Conservation (phyloP, 2,113 vertebrate genomes). For the Gnathonemus echidnorhynchus region DNA sequence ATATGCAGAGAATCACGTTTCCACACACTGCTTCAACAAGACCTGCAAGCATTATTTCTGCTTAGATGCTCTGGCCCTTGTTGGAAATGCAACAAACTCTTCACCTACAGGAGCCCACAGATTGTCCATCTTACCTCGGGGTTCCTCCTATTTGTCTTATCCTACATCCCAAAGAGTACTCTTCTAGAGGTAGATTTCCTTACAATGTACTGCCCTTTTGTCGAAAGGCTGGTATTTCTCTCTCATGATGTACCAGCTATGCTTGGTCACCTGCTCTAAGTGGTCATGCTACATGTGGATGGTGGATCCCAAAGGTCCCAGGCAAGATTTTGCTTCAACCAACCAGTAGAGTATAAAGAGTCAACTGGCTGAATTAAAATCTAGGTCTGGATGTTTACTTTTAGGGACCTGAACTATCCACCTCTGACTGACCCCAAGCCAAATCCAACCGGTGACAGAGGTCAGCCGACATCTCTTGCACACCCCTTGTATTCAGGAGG, state of each 20-base stretch:
- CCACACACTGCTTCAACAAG: not conserved
- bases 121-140: not conserved
- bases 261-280: not conserved
- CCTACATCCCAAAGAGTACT: not conserved
- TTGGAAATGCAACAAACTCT: not conserved
- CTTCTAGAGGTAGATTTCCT: not conserved
- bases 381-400: not conserved
- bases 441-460: not conserved
- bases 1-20: not conserved
- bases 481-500: not conserved
- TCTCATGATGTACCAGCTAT: not conserved
- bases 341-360: not conserved
- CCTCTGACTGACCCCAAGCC: not conserved
- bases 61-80: not conserved
- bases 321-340: not conserved
- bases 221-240: not conserved
- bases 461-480: not conserved
- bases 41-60: not conserved
- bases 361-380: not conserved
- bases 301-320: not conserved
- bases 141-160: not conserved
- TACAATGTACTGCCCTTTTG: not conserved
- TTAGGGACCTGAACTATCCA: not conserved
- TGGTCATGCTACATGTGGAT: not conserved
- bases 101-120: not conserved